These are phyloP conservation scores for Ailurus styani DNA, from an alignment of 2,113 vertebrate species.

Conservation along the genomic window DNA sequence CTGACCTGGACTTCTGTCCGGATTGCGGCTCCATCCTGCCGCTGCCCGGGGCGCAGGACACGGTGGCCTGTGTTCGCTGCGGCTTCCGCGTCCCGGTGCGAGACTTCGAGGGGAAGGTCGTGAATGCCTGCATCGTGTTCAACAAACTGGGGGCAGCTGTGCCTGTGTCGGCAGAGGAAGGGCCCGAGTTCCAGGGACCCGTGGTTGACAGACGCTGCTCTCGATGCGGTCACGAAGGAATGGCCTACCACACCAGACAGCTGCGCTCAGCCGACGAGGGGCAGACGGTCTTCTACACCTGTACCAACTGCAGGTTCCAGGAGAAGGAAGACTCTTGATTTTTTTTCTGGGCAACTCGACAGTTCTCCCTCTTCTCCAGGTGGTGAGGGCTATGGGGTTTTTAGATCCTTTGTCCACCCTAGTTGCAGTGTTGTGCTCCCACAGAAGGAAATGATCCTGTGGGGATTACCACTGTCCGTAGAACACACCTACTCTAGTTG, in stretches of 20 bases:
- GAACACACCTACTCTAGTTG: background rate
- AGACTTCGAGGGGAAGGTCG: constrained; percentile 82
- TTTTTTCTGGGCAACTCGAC: background rate
- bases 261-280: constrained; percentile 95
- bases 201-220: constrained; percentile 90
- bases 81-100: constrained; percentile 80
- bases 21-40: constrained; percentile 91
- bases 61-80: constrained; percentile 84
- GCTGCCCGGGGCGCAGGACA: constrained; percentile 80
- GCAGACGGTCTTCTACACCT: constrained; percentile 94
- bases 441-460: background rate
- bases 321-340: constrained; percentile 91
- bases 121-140: constrained; percentile 83
- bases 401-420: background rate
- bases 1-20: constrained; percentile 88
- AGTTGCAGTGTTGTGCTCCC: background rate
- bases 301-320: constrained; percentile 88
- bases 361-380: background rate
- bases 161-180: constrained; percentile 55
- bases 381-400: background rate
- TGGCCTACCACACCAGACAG: constrained; percentile 92
- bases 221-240: constrained; percentile 90
- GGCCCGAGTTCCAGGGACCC: constrained; percentile 85
- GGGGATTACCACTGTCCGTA: background rate
- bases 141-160: constrained; percentile 74